A percentile compares a stretch with the other conserved stretches of the same genome.
Evolutionary conservation across 2,888 invertebrate species (phyloP).

Genomic region (Zygothrica quintamaculata): DNA sequence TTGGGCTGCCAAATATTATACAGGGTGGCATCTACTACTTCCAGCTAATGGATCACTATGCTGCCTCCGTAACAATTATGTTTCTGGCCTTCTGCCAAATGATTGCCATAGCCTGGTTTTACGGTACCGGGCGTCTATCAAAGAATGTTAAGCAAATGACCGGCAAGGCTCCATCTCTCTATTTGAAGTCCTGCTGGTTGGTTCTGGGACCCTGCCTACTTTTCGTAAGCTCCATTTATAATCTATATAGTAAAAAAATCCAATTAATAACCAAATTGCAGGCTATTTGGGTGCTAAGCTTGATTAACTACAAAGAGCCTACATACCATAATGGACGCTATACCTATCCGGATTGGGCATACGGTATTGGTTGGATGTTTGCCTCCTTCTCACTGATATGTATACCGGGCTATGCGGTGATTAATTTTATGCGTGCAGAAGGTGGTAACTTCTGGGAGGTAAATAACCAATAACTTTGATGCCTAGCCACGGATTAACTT

Average conservation of each 20-base stretch:
- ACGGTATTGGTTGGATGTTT: conserved; percentile 92
- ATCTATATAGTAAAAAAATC: neutral
- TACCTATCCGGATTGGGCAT: conserved; percentile 93
- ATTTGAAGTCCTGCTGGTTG: conserved; percentile 94
- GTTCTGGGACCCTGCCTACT: conserved; percentile 92
- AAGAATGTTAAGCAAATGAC: conserved; percentile 96
- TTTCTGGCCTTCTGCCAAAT: conserved; percentile 97
- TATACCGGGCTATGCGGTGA: conserved; percentile 92
- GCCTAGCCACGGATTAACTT: neutral
- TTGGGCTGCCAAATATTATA: conserved; percentile 94
- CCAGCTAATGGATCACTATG: conserved; percentile 96
- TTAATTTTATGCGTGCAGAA: conserved; percentile 89
- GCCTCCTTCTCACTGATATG: conserved; percentile 92
- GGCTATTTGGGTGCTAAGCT: conserved; percentile 94
- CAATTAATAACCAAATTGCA: conserved; percentile 81
- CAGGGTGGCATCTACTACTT: conserved; percentile 97
- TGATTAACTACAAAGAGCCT: conserved; percentile 94
- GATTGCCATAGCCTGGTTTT: conserved; percentile 96
- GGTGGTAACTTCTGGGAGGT: conserved; percentile 91
- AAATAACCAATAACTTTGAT: conserved; percentile 36
- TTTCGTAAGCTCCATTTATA: conserved; percentile 85
- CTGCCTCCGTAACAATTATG: conserved; percentile 95
- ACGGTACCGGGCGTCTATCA: conserved; percentile 92
- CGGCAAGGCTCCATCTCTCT: conserved; percentile 90
- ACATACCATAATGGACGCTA: conserved; percentile 92